These are phyloP conservation scores for Copsychus sechellarum DNA, from an alignment of 2,113 vertebrate genomes.

Conservation along the genomic window DNA sequence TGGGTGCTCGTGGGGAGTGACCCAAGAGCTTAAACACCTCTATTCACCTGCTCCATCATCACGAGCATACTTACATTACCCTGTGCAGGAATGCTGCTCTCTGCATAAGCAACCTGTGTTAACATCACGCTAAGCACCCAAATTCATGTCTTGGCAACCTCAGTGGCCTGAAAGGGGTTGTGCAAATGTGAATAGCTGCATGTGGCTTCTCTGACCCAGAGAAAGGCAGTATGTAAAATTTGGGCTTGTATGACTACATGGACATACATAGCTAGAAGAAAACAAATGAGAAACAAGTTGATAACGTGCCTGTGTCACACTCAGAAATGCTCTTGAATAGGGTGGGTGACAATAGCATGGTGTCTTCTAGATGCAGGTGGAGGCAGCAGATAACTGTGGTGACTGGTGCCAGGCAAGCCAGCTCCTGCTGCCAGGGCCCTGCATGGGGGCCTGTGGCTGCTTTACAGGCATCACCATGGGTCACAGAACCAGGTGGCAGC, in stretches of 20 bases:
- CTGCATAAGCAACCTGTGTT: neutral
- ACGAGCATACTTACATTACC: neutral
- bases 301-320: neutral
- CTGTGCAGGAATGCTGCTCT: neutral
- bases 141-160: neutral
- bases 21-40: neutral
- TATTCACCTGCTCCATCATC: neutral
- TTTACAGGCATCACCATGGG: neutral
- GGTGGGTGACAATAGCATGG: neutral
- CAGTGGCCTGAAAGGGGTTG: neutral
- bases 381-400: neutral
- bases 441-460: neutral
- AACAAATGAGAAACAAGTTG: neutral
- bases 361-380: neutral
- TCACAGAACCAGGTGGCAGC: neutral
- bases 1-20: accelerated
- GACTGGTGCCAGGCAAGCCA: neutral
- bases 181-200: neutral
- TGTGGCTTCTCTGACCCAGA: neutral
- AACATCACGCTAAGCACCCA: neutral
- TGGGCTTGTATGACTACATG: neutral
- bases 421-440: neutral
- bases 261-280: neutral
- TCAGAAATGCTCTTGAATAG: neutral
- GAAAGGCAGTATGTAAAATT: neutral